Base-by-base conservation (phyloP, 1,140 invertebrate genomes). In the Limonius californicus region DNA sequence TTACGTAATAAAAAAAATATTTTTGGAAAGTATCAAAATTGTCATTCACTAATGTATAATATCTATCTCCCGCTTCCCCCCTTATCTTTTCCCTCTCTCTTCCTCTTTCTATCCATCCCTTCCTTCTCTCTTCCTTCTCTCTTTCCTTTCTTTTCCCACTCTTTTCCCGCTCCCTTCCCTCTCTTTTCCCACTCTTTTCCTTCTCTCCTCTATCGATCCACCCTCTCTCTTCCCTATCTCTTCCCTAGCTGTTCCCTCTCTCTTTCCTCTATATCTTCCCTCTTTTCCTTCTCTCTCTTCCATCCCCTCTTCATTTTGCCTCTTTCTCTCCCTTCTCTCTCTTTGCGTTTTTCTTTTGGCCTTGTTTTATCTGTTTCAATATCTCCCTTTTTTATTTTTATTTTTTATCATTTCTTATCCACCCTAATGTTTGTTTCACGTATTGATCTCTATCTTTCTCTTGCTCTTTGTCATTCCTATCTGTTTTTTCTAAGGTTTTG, bases 321-420 rank as follows among this genome's bases (percentile, higher is more conserved):
- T 19, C 20, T 19, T 54, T 54, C 50, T 19, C 50, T 54, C 20
- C 20, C 50, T 54, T 54, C 50, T 19, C 16, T 54, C 50, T 54
- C 20, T 19, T 19, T 7, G 15, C 50, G 32, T 8, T n/a, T 35
- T 35, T 35, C 32, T n/a, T n/a, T 35, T n/a, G 8, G 8, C 32
- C 20, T 19, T 20, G 4, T 54, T 19, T 54, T 54, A 14, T 19
- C 50, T 54, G 14, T 54, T 54, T 19, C 50, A n/a, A n/a, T n/a
- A 14, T 54, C 50, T 54, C 50, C 50, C 50, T 54, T 19, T 54
- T 54, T n/a, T n/a, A n/a, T n/a, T n/a, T n/a, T n/a, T n/a, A n/a
- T n/a, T n/a, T 19, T 19, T 18, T 23, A 12, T 54, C 20, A 14
- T 19, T n/a, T 54, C 50, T 54, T 54, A n/a, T 19, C 50, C 50